Evolutionary conservation across 2,888 invertebrate species (phyloP).

Genomic region (Xestia sexstrigata): DNA sequence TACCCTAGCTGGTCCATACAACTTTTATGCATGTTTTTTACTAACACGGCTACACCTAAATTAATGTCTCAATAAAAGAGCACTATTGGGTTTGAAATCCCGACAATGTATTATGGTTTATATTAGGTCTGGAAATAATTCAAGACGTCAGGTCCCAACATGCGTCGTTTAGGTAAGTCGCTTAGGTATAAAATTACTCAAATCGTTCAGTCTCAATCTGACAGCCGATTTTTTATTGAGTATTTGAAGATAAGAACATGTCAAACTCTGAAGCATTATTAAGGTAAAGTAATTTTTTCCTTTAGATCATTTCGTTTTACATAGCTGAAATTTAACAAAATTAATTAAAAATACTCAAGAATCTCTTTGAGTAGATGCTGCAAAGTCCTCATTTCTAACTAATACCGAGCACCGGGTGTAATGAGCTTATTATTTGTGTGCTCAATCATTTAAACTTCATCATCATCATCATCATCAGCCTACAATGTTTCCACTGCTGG

Average conservation of each 20-base stretch:
- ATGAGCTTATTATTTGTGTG: not conserved
- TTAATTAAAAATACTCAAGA: not conserved
- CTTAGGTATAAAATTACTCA: not conserved
- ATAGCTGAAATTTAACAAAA: not conserved
- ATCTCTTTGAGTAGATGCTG: not conserved
- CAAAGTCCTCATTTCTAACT: not conserved
- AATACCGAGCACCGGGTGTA: too few species aligned
- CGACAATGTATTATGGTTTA: not conserved
- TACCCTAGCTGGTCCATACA: not conserved
- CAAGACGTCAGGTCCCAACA: not conserved
- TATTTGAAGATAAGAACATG: not conserved
- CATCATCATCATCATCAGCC: too few species aligned
- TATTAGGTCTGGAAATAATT: too few species aligned
- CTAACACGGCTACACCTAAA: not conserved
- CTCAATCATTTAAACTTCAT: not conserved
- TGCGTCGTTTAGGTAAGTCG: not conserved
- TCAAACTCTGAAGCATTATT: not conserved
- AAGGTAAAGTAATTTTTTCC: not conserved
- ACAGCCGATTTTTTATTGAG: not conserved
- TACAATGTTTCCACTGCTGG: too few species aligned
- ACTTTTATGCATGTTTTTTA: not conserved
- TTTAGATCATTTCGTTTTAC: not conserved
- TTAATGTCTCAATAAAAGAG: not conserved
- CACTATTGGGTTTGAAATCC: not conserved
- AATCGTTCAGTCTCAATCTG: not conserved